Evolutionary conservation across 1,140 invertebrate genomes (phyloP).

Genomic region (Papilio xuthus): DNA sequence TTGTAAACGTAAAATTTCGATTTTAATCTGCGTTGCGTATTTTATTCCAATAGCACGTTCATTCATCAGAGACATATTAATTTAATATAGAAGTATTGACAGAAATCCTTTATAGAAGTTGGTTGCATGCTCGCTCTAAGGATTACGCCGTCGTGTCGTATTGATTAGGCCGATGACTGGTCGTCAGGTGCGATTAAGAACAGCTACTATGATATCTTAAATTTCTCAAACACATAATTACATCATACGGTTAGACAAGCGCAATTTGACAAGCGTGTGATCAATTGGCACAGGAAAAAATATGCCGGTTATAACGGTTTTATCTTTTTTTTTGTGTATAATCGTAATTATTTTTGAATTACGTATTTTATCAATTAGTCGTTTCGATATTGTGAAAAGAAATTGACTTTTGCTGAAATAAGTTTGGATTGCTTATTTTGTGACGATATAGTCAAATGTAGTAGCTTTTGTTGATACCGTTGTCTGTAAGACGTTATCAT

Average conservation of each 20-base stretch:
- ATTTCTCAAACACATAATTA: constrained; percentile 51
- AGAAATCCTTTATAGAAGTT: constrained; percentile 5
- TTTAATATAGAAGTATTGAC: constrained; percentile 29
- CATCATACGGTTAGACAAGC: constrained; percentile 42
- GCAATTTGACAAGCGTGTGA: constrained; percentile 41
- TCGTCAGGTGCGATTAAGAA: constrained; percentile 48
- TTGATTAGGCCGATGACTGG: constrained; percentile 50
- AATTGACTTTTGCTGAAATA: too few species aligned
- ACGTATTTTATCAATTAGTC: too few species aligned
- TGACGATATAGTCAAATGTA: too few species aligned
- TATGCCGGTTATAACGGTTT: not conserved
- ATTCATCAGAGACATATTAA: constrained; percentile 31
- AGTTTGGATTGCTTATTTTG: too few species aligned
- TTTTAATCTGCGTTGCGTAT: constrained; percentile 28
- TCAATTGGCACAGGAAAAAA: constrained; percentile 41
- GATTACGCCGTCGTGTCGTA: constrained; percentile 42
- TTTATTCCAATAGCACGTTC: constrained; percentile 42
- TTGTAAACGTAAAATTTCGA: not conserved
- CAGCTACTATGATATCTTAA: constrained; percentile 45
- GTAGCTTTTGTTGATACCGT: too few species aligned
- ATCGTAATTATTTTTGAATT: too few species aligned
- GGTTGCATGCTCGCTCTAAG: constrained; percentile 24
- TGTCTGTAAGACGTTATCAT: too few species aligned
- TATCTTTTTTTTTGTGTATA: not conserved
- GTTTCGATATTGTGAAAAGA: too few species aligned